Conservation (phyloP, 1,140 invertebrate species). For the Atta cephalotes region DNA sequence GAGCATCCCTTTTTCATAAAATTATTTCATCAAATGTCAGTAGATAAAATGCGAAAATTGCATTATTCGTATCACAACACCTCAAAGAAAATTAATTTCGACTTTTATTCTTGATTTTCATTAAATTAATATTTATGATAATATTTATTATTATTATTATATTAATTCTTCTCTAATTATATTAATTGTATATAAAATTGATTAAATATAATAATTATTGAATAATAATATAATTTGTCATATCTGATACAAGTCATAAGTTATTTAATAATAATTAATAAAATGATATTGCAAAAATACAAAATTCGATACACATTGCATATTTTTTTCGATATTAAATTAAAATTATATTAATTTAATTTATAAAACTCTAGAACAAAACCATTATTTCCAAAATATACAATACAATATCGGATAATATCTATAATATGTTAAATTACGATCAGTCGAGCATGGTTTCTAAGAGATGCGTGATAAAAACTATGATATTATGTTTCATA, state of each 20-base stretch:
- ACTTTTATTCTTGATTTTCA: neutral
- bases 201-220: neutral
- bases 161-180: neutral
- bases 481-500: neutral
- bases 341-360: conserved; percentile 29
- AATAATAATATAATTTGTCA: neutral
- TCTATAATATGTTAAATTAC: neutral
- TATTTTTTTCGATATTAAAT: neutral
- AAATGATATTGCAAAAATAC: neutral
- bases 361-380: neutral
- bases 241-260: neutral
- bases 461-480: neutral
- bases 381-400: conserved; percentile 2
- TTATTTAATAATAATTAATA: neutral
- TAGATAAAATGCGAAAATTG: neutral
- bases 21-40: neutral
- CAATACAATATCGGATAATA: neutral
- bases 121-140: neutral
- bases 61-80: neutral
- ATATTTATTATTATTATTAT: too few species aligned
- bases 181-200: neutral
- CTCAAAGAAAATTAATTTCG: neutral
- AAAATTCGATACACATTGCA: neutral
- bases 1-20: neutral
- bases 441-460: neutral